These are phyloP conservation scores for Callipepla californica DNA, from an alignment of 2,113 vertebrate species.

Conservation along the genomic window DNA sequence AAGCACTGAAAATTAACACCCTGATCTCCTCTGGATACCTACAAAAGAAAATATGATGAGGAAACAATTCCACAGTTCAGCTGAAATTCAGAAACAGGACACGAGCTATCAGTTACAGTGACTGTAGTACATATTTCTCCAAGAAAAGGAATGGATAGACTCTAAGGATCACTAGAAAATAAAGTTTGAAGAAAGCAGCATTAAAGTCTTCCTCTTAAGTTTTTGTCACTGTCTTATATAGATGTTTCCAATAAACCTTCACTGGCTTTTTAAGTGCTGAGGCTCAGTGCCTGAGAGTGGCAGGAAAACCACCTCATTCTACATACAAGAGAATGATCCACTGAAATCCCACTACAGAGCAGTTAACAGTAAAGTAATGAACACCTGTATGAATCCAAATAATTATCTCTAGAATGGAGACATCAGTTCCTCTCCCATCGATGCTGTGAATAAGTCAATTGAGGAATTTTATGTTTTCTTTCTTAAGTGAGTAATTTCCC, in stretches of 20 bases:
- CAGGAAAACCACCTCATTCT: rapidly evolving
- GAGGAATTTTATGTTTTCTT: not conserved
- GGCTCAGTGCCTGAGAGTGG: rapidly evolving
- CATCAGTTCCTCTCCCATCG: not conserved
- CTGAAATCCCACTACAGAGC: rapidly evolving
- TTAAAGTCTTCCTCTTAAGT: not conserved
- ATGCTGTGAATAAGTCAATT: not conserved
- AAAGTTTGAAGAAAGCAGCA: not conserved
- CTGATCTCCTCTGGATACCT: not conserved
- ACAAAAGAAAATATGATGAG: not conserved
- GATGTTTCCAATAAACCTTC: not conserved
- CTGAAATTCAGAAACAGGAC: not conserved
- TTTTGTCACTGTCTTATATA: not conserved
- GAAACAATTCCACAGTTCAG: not conserved
- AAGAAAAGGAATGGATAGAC: not conserved
- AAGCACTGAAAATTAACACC: not conserved
- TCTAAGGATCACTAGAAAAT: not conserved
- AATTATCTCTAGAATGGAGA: not conserved
- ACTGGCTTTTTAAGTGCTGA: not conserved
- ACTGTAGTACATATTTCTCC: not conserved
- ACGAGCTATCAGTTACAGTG: not conserved
- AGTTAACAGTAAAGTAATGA: not conserved
- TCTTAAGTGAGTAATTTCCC: not conserved
- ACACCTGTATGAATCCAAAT: not conserved
- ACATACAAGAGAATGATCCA: rapidly evolving